Evolutionary conservation across 2,797 vertebrate genomes (phyloP).

Genomic region (Eutrigla gurnardus): DNA sequence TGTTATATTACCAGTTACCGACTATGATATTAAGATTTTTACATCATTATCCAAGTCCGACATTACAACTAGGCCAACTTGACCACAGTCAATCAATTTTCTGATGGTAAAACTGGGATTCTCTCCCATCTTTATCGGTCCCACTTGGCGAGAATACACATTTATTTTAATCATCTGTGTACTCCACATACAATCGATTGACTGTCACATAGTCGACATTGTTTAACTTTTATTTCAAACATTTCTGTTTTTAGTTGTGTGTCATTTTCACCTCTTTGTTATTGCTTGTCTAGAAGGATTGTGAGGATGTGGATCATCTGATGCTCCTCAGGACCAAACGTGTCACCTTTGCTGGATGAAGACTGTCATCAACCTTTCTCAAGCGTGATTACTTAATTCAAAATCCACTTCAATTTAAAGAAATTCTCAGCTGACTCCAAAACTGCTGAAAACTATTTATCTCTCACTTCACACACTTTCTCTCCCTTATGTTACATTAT

Average conservation of each 20-base stretch:
- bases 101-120: background rate
- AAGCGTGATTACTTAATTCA: slow-evolving; percentile 25
- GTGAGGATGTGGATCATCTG: too few species aligned
- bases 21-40: background rate
- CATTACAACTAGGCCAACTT: background rate
- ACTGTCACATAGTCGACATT: background rate
- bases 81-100: background rate
- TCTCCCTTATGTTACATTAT: background rate
- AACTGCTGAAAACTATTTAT: background rate
- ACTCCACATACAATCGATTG: background rate
- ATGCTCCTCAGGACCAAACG: background rate
- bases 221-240: background rate
- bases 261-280: background rate
- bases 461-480: too few species aligned
- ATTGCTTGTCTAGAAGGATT: background rate
- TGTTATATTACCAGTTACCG: background rate
- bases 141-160: too few species aligned
- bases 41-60: background rate
- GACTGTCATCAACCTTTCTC: background rate
- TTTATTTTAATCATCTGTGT: background rate
- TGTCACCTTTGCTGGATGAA: background rate
- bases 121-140: too few species aligned
- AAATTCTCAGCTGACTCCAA: background rate
- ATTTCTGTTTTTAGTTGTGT: background rate
- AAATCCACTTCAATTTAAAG: slow-evolving; percentile 13